Base-by-base conservation (phyloP, 2,797 vertebrate genomes). In the Poeciliopsis presidionis region DNA sequence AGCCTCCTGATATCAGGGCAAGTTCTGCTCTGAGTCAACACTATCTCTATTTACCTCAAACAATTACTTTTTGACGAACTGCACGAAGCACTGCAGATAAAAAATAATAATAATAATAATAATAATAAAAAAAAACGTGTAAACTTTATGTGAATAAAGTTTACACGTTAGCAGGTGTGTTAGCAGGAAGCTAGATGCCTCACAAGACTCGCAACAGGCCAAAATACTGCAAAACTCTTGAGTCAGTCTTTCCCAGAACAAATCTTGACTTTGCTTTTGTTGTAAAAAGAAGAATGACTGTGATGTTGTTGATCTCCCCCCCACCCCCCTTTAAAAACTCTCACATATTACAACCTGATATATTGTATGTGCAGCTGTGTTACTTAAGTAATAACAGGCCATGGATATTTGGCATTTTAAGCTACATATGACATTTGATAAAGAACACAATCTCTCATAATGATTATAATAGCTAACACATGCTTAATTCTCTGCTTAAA, bases 351-450 rank as follows among this genome's bases (percentile, higher is more conserved):
- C 28, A 61, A 61, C 28, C 14, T 16, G 59, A 63, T 63, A 14
- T 18, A 18, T 63, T 63, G 30, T 33, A 71, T 28, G n/a, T 47
- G 30, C 43, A 71, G 22, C 9, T 61, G 22, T 61, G 22, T 76
- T 7, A 70, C 25, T 72, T 47, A 61, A 74, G 72, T 18, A 67
- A 36, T 25, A 63, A 74, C 6, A 73, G 22, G 61, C 16, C 2
- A 69, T 61, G 16, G 78, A 46, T 83, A 57, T 77, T 51, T 53
- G 70, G n/a, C 9, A 8, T 63, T 69, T 65, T 18, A 71, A 78
- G 43, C 49, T 51, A 79, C 28, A 74, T 72, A 71, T 72, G 55
- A 12, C 20, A 63, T 77, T 80, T 74, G 46, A 46, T 63, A 25
- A 73, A 78, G 53, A 74, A 25, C 47, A 57, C 39, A 51, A 45